These are phyloP conservation scores for Drosophila nannoptera DNA, from an alignment of 1,140 invertebrate species.

Conservation along the genomic window DNA sequence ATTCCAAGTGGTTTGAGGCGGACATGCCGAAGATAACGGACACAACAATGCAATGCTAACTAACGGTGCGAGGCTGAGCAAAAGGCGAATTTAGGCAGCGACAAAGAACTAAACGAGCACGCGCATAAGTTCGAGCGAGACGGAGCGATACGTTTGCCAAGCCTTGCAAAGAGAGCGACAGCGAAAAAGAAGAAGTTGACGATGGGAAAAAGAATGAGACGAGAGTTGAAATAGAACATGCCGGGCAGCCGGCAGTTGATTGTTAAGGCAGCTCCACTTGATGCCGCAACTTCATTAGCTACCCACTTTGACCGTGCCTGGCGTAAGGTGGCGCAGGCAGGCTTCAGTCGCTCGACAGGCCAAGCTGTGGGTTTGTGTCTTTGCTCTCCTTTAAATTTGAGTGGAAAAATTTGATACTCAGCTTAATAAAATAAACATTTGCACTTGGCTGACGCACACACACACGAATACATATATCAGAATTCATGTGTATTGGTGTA, in stretches of 20 bases:
- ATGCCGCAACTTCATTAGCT: neutral
- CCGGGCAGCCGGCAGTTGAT: slow-evolving; percentile 9
- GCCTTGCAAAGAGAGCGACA: neutral
- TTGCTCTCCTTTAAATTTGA: too few relatives aligned
- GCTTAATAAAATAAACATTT: too few relatives aligned
- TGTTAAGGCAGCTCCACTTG: slow-evolving; percentile 10
- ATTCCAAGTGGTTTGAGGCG: neutral
- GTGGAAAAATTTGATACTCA: too few relatives aligned
- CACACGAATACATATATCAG: too few relatives aligned
- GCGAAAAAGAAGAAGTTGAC: slow-evolving; percentile 1
- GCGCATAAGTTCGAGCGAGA: neutral
- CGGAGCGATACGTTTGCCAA: neutral
- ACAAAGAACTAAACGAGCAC: slow-evolving; percentile 8
- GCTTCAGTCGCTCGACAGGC: too few relatives aligned
- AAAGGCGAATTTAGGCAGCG: slow-evolving; percentile 30
- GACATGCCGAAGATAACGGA: neutral
- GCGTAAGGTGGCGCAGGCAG: too few relatives aligned
- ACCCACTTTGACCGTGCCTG: too few relatives aligned
- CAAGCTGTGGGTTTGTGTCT: too few relatives aligned
- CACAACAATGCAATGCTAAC: slow-evolving; percentile 36
- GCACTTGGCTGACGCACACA: too few relatives aligned
- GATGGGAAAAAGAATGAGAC: slow-evolving; percentile 1
- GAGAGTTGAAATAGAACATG: neutral
- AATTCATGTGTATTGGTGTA: too few relatives aligned
- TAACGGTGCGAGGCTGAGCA: slow-evolving; percentile 26